Conservation (phyloP, 2,888 invertebrate genomes). For the Stramonita haemastoma region DNA sequence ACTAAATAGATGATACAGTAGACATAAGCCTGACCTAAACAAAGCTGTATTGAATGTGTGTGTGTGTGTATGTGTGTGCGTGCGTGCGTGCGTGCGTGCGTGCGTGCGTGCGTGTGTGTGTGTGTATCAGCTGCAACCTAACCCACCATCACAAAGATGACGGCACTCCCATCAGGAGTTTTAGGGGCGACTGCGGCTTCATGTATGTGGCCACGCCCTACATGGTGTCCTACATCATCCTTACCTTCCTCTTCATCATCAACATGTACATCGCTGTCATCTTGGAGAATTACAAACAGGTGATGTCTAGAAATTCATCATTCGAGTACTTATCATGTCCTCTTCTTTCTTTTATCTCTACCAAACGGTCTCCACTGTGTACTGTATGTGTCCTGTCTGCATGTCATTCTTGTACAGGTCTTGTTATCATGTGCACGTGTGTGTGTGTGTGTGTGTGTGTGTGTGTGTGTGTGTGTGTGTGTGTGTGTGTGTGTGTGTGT, state of each 20-base stretch:
- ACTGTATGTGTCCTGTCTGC: neutral
- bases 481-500: too few species aligned
- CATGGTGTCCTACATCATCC: constrained; percentile 95
- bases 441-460: neutral
- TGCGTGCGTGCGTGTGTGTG: neutral
- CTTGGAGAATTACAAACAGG: constrained; percentile 92
- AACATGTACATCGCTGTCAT: constrained; percentile 99
- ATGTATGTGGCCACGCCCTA: constrained; percentile 91
- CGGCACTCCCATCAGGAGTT: constrained; percentile 53
- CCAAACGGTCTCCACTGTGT: neutral
- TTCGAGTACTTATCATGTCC: neutral
- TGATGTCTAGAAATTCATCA: neutral
- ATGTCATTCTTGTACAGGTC: neutral
- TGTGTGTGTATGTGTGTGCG: too few species aligned
- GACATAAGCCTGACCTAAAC: too few species aligned
- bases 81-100: neutral
- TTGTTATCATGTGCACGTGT: neutral
- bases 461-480: neutral
- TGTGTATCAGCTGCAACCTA: constrained; percentile 82
- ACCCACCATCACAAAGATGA: constrained; percentile 60
- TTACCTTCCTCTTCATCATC: constrained; percentile 97
- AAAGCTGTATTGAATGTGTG: too few species aligned
- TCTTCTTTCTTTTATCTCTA: neutral
- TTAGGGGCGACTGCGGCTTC: constrained; percentile 90
- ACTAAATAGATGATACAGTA: too few species aligned